These are phyloP conservation scores for Mayetiola destructor DNA, from an alignment of 2,888 invertebrate genomes.

Conservation along the genomic window DNA sequence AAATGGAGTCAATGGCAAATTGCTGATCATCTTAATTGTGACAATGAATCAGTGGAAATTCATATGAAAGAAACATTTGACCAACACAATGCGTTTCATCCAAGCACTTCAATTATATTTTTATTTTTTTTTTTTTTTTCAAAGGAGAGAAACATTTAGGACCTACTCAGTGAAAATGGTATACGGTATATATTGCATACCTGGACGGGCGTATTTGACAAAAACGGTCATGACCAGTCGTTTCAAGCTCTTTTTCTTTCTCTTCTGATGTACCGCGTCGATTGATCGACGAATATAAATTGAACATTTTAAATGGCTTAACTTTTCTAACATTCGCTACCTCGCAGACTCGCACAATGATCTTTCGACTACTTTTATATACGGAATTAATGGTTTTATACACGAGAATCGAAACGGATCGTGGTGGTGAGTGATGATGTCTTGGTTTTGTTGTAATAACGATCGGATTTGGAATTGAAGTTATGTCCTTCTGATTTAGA, in stretches of 20 bases:
- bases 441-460: neutral
- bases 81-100: neutral
- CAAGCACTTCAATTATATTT: neutral
- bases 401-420: constrained; percentile 33
- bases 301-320: constrained; percentile 49
- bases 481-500: too few relatives aligned
- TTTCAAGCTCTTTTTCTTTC: constrained; percentile 38
- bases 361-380: constrained; percentile 35
- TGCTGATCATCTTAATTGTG: too few relatives aligned
- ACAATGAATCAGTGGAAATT: too few relatives aligned
- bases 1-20: too few relatives aligned
- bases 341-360: constrained; percentile 35
- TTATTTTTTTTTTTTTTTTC: neutral
- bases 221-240: constrained; percentile 69
- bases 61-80: too few relatives aligned
- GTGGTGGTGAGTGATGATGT: constrained; percentile 9
- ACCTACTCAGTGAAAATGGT: neutral
- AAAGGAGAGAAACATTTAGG: neutral
- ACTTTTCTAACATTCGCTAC: constrained; percentile 34
- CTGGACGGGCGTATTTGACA: constrained; percentile 50
- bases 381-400: constrained; percentile 36
- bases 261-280: constrained; percentile 32
- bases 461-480: constrained; percentile 4
- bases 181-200: constrained; percentile 30
- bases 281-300: constrained; percentile 55